Evolutionary conservation across 2,888 invertebrate species (phyloP), one percentile per base, ranked within the genome.

Genomic region (Phoronis australis): DNA sequence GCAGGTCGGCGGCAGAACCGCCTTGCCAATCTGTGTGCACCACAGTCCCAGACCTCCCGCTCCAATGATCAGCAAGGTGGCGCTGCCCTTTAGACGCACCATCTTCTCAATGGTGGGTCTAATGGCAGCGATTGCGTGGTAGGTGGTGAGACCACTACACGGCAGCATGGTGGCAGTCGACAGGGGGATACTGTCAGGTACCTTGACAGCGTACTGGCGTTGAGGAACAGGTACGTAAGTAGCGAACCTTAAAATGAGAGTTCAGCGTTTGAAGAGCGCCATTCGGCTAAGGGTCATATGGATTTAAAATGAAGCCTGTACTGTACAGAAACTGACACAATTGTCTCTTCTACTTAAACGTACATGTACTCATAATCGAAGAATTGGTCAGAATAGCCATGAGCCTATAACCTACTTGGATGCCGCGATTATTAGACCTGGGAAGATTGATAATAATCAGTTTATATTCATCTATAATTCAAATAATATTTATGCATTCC

Each of bases 41-140:
- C 51, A 51, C 38, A 51, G 38, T 6, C 51, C 51, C n/a, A 51
- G 42, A 2, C 51, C 51, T 2, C 51, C 51, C 23, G 51, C 51
- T 1, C 51, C 51, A 1, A 46, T 38, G 1, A 47, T 26, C 20
- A 51, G 40, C 42, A 51, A 25, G 21, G 43, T 47, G 2, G 51
- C 27, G 21, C 35, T 15, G 6, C 44, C 44, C 21, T 44, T 44
- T 9, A 26, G 31, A 9, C 18, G 12, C 9, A 18, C 22, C 15
- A 44, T n/a, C 44, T 27, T 44, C 4, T 44, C 44, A 15, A 44
- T 22, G 44, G 44, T 31, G 9, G 44, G 9, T 31, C 31, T 31
- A 15, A 31, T 15, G 15, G 31, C 31, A 15, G 9, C 15, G 9
- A 31, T 15, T 9, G 31, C 31, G 31, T 31, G 31, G 31, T 12